phyloP scores from a whole-genome alignment of 2,113 vertebrate species.

The Tetraodon nigroviridis region DNA sequence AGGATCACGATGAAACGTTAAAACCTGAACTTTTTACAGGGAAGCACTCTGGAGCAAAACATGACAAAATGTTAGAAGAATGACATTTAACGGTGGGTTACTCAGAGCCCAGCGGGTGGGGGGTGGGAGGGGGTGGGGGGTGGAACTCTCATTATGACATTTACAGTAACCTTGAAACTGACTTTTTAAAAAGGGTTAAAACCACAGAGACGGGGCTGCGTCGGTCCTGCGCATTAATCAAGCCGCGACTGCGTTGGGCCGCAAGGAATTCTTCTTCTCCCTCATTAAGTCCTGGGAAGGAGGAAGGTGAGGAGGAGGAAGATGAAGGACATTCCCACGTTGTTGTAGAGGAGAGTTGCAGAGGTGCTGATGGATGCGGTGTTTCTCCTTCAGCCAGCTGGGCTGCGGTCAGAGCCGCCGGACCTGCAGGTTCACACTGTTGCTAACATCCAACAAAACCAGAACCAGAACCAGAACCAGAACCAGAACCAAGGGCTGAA shows the following conservation, averaged over 20 bases:
- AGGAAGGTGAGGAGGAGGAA: slow-evolving; percentile 1
- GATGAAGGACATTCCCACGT: slow-evolving; percentile 1
- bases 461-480: no score
- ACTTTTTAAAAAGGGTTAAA: slow-evolving; percentile 69
- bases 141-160: slow-evolving; percentile 58
- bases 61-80: slow-evolving; percentile 51
- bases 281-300: slow-evolving; percentile 29
- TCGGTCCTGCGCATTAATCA: slow-evolving; percentile 64
- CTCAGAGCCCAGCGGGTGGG: slow-evolving; percentile 30
- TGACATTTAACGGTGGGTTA: slow-evolving; percentile 59
- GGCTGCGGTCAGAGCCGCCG: not conserved
- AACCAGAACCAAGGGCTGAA: no score
- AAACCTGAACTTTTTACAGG: slow-evolving; percentile 35
- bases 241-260: slow-evolving; percentile 29
- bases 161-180: slow-evolving; percentile 69
- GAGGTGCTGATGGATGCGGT: slow-evolving; percentile 17
- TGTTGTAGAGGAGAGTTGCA: slow-evolving; percentile 11
- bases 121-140: slow-evolving; percentile 31
- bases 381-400: slow-evolving; percentile 16
- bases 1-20: slow-evolving; percentile 19
- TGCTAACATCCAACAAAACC: no score
- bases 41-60: slow-evolving; percentile 28
- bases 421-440: not conserved
- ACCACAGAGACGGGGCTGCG: slow-evolving; percentile 50
- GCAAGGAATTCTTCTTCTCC: slow-evolving; percentile 25